Conservation (phyloP, 2,113 vertebrate genomes). For the Prinia subflava region DNA sequence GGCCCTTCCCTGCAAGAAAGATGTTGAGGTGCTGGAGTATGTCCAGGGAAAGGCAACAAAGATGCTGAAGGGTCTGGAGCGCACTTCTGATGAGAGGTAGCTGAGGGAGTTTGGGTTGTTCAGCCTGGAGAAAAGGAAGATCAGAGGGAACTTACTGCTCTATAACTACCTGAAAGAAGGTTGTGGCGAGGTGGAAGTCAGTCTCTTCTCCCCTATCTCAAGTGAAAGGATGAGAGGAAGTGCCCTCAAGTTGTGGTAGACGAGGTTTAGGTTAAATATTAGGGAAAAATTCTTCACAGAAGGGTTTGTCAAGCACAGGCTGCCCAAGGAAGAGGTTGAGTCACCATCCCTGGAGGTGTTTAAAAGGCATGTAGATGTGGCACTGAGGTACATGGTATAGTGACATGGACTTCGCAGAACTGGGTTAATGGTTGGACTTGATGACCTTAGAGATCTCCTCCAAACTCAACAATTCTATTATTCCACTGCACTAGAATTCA, state of each 20-base stretch:
- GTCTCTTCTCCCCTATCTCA: not conserved
- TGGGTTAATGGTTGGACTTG: not conserved
- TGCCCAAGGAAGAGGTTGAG: not conserved
- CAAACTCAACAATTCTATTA: not conserved
- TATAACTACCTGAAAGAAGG: not conserved
- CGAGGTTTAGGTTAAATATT: not conserved
- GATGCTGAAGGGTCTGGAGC: not conserved
- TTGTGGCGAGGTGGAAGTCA: not conserved
- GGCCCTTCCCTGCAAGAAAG: not conserved
- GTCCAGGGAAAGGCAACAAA: not conserved
- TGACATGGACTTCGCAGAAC: not conserved
- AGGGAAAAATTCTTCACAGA: not conserved
- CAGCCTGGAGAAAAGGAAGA: not conserved
- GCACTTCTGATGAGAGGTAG: no score
- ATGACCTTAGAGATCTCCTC: not conserved
- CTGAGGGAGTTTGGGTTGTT: not conserved
- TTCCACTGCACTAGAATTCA: not conserved
- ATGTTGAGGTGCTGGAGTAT: not conserved
- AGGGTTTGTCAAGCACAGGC: not conserved
- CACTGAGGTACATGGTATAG: not conserved
- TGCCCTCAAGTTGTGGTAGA: not conserved
- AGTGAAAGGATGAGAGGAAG: not conserved
- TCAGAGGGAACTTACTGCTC: no score
- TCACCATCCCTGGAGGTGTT: not conserved
- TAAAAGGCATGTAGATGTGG: not conserved